phyloP scores from a whole-genome alignment of 2,888 invertebrate species.

The Aromia moschata region DNA sequence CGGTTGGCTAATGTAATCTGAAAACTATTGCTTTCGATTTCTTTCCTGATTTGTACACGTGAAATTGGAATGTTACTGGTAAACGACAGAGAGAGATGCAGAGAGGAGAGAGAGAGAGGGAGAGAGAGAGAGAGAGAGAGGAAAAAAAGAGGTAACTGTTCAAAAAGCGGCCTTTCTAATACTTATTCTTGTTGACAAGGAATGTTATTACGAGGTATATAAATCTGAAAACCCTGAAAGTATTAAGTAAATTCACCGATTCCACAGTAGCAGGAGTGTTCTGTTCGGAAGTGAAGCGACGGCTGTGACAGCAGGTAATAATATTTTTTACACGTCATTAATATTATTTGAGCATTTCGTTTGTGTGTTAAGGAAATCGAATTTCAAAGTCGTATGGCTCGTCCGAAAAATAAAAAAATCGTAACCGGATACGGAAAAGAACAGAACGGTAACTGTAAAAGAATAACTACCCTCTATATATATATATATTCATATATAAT shows the following conservation, averaged over 20 bases:
- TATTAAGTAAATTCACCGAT: slow-evolving; percentile 38
- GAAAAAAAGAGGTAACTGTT: slow-evolving; percentile 37
- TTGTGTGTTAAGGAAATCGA: slow-evolving; percentile 25
- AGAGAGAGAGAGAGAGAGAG: no score
- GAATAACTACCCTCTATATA: slow-evolving; percentile 27
- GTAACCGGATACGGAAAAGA: slow-evolving; percentile 25
- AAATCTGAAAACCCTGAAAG: slow-evolving; percentile 44
- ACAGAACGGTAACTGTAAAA: slow-evolving; percentile 40
- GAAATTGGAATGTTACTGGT: slow-evolving; percentile 42
- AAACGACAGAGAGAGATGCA: slow-evolving; percentile 29
- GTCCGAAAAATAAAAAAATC: slow-evolving; percentile 6
- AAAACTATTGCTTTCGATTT: slow-evolving; percentile 41
- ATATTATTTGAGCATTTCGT: slow-evolving; percentile 45
- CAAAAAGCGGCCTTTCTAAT: slow-evolving; percentile 35
- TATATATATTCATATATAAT: no score
- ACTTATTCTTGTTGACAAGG: slow-evolving; percentile 39
- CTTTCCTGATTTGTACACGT: slow-evolving; percentile 41
- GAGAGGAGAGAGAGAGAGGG: no score
- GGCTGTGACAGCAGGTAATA: background rate
- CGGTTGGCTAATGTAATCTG: slow-evolving; percentile 32
- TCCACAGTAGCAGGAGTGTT: slow-evolving; percentile 25
- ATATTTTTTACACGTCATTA: slow-evolving; percentile 28
- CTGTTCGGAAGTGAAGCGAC: slow-evolving; percentile 5
- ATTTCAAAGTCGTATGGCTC: background rate
- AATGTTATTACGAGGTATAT: slow-evolving; percentile 48